Conservation (phyloP, 2,113 vertebrate species). For the Xiphorhynchus elegans region DNA sequence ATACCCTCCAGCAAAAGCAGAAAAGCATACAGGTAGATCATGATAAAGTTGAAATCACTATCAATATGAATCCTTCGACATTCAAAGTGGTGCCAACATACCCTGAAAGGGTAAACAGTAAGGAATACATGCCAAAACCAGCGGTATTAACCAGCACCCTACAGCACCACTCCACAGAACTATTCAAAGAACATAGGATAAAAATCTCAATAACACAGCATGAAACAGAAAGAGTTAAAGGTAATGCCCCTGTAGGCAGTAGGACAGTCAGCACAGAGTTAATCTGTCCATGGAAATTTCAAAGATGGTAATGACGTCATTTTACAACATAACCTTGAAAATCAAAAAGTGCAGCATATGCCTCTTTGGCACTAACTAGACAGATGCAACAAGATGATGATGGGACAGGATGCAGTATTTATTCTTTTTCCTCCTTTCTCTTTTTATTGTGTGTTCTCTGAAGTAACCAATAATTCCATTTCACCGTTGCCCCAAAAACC, state of each 20-base stretch:
- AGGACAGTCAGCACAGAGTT: not conserved
- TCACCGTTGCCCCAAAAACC: not conserved
- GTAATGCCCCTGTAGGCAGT: not conserved
- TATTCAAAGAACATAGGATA: not conserved
- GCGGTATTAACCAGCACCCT: not conserved
- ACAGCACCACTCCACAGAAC: not conserved
- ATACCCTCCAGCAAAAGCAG: slow-evolving; percentile 27
- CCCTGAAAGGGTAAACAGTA: not conserved
- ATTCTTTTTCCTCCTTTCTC: not conserved
- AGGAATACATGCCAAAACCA: not conserved
- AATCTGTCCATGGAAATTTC: not conserved
- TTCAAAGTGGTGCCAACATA: not conserved
- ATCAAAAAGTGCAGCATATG: not conserved
- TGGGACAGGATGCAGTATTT: not conserved
- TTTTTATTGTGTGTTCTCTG: not conserved
- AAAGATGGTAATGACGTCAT: not conserved
- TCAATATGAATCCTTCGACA: not conserved
- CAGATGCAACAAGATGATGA: not conserved
- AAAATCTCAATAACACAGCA: not conserved
- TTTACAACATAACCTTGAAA: not conserved
- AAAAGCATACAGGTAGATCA: slow-evolving; percentile 32
- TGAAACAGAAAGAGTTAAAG: not conserved
- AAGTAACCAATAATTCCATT: not conserved
- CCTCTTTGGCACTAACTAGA: not conserved
- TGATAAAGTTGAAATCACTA: not conserved